A percentile compares a stretch with the other conserved stretches of the same genome.
phyloP scores from a whole-genome alignment of 2,113 vertebrate species.

The Oncorhynchus kisutch region DNA sequence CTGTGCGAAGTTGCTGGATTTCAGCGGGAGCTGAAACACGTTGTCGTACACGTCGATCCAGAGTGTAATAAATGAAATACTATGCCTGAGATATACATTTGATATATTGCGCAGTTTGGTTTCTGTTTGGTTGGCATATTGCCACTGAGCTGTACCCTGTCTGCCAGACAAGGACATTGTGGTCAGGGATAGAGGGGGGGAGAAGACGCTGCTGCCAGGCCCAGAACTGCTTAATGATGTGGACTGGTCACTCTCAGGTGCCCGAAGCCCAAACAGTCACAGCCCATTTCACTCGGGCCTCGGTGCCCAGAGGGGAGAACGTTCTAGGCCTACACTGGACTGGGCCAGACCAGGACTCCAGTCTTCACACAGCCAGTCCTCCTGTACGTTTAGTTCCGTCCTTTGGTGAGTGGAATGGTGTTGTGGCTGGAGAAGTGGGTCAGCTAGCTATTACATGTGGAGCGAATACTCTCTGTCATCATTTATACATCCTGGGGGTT shows the following conservation, averaged over 20 bases:
- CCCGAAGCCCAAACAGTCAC: constrained; percentile 9
- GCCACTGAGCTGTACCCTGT: too few species aligned
- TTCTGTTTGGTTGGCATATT: too few species aligned
- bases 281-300: constrained; percentile 27
- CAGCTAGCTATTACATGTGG: constrained; percentile 19
- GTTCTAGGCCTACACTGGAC: constrained; percentile 13
- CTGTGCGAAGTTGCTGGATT: too few species aligned
- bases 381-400: constrained; percentile 4
- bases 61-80: too few species aligned
- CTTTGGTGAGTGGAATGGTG: constrained; percentile 32
- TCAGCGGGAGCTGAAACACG: too few species aligned
- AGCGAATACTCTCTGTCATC: background rate
- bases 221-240: constrained; percentile 15
- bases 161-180: too few species aligned
- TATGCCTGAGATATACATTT: too few species aligned
- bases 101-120: too few species aligned
- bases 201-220: constrained; percentile 4
- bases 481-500: constrained; percentile 32
- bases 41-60: too few species aligned
- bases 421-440: constrained; percentile 38
- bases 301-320: constrained; percentile 15
- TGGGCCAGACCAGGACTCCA: background rate
- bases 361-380: constrained; percentile 2
- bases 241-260: constrained; percentile 27
- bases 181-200: background rate